These are phyloP conservation scores for Seriola aureovittata DNA, from an alignment of 2,113 vertebrate genomes.

Conservation along the genomic window DNA sequence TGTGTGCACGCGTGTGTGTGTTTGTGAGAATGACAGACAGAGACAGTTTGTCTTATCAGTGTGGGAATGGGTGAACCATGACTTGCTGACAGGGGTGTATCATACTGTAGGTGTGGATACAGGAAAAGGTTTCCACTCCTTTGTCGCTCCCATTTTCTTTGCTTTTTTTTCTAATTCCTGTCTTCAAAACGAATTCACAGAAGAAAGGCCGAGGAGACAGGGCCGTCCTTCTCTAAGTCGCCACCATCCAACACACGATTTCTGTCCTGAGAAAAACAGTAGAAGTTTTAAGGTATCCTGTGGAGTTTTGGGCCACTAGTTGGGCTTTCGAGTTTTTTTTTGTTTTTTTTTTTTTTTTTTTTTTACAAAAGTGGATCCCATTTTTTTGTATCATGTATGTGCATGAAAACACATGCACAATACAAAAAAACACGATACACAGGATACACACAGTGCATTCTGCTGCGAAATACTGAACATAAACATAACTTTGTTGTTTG, in stretches of 20 bases:
- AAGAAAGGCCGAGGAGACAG: not conserved
- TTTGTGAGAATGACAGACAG: not conserved
- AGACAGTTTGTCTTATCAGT: slow-evolving; percentile 54
- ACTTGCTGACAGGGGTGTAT: slow-evolving; percentile 49
- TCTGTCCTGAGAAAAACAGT: not conserved
- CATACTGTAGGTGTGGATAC: slow-evolving; percentile 38
- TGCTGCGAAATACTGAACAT: too few relatives aligned
- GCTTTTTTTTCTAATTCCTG: not conserved
- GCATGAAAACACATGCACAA: too few relatives aligned
- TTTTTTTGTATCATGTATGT: not conserved
- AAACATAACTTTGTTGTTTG: too few relatives aligned
- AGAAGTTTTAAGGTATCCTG: not conserved
- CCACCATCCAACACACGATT: slow-evolving; percentile 18
- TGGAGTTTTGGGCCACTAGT: not conserved
- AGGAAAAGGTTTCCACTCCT: slow-evolving; percentile 4
- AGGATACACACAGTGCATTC: too few relatives aligned
- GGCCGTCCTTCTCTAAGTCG: not conserved
- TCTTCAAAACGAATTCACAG: slow-evolving; percentile 7
- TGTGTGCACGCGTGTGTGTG: not conserved
- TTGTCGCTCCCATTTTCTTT: slow-evolving; percentile 26
- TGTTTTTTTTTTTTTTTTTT: too few relatives aligned
- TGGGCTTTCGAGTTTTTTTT: not conserved
- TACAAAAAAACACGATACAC: not conserved
- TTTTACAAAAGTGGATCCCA: not conserved
- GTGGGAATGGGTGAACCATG: slow-evolving; percentile 53